Evolutionary conservation across 2,113 vertebrate species (phyloP).

Genomic region (Cebus imitator): DNA sequence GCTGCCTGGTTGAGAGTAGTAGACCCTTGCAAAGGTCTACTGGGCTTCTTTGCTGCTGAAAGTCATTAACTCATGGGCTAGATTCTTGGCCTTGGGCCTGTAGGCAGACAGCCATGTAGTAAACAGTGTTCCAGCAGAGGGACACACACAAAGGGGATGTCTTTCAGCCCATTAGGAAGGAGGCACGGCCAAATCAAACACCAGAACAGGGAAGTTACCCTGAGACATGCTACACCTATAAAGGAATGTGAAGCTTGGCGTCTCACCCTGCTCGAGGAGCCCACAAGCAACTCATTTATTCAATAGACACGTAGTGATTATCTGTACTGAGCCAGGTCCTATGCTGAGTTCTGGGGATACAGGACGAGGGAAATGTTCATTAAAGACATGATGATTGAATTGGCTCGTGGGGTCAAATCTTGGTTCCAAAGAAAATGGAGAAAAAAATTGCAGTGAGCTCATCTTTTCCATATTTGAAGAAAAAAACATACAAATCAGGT

Average conservation of each 20-base stretch:
- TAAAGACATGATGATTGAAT: neutral
- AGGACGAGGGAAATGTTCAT: neutral
- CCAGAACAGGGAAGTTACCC: neutral
- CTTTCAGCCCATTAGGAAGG: constrained; percentile 18
- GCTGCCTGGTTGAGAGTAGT: neutral
- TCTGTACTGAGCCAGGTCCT: neutral
- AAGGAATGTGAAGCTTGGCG: neutral
- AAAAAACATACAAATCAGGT: neutral
- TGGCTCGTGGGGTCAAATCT: neutral
- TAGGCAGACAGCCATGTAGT: neutral
- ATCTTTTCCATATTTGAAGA: neutral
- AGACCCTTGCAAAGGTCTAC: neutral
- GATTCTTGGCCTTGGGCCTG: constrained; percentile 16
- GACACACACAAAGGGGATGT: neutral
- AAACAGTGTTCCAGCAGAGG: neutral
- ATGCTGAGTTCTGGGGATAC: neutral
- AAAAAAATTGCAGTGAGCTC: neutral
- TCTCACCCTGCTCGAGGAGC: neutral
- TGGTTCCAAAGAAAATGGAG: constrained; percentile 15
- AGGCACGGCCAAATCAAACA: constrained; percentile 41
- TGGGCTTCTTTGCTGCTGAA: neutral
- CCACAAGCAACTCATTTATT: neutral
- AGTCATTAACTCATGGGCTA: neutral
- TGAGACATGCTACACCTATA: neutral
- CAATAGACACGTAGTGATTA: neutral